Percentiles rank a stretch among this genome's conserved stretches.
Conservation (phyloP, 2,888 invertebrate species). For the Dyspetes luteomarginatus region DNA sequence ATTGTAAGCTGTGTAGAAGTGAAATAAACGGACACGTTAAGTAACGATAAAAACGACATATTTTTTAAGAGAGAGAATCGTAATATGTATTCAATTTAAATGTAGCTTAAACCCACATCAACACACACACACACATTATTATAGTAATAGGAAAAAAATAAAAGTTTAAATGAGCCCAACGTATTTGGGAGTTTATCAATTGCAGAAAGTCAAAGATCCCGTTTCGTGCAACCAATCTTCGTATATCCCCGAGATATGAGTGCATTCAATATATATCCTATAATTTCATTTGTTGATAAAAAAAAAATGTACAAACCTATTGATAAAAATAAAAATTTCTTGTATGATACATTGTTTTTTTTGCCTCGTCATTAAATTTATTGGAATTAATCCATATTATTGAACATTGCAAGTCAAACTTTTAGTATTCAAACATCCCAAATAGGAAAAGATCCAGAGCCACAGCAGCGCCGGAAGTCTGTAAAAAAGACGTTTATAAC, state of each 20-base stretch:
- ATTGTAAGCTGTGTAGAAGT: constrained; percentile 15
- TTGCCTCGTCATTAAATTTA: neutral
- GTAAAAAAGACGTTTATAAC: no score
- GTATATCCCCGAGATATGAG: constrained; percentile 60
- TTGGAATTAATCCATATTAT: neutral
- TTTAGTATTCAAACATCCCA: neutral
- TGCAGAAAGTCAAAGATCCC: constrained; percentile 47
- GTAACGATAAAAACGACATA: constrained; percentile 66
- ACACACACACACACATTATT: constrained; percentile 45
- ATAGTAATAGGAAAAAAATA: constrained; percentile 30
- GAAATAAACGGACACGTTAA: constrained; percentile 46
- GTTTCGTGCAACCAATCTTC: constrained; percentile 34
- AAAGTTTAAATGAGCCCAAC: constrained; percentile 44
- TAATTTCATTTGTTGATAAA: constrained; percentile 76
- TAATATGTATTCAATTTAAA: constrained; percentile 72
- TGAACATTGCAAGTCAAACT: neutral
- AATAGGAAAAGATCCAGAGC: neutral
- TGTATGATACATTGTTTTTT: constrained; percentile 52
- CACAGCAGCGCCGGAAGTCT: neutral
- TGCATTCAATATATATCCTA: constrained; percentile 68
- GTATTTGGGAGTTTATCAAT: constrained; percentile 54
- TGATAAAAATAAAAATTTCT: constrained; percentile 74
- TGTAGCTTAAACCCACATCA: constrained; percentile 64
- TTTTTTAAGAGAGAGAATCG: constrained; percentile 72
- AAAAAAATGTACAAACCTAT: constrained; percentile 78